These are phyloP conservation scores for Pampusana beccarii DNA, from an alignment of 2,113 vertebrate genomes.

Conservation along the genomic window DNA sequence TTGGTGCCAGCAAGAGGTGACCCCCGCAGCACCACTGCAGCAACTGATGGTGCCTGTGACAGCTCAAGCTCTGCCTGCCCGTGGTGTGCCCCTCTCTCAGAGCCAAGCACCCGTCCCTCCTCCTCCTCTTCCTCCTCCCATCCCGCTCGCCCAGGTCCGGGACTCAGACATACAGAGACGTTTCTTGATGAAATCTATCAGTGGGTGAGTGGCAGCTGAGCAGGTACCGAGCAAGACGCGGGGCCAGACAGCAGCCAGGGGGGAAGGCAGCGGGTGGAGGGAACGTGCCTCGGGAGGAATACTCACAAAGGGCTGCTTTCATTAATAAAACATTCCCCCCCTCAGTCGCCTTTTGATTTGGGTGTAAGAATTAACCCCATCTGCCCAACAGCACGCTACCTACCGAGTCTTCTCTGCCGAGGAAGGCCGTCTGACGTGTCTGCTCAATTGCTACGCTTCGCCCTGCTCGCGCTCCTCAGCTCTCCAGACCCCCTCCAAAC, in stretches of 20 bases:
- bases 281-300: conserved; percentile 63
- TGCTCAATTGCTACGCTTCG: not conserved
- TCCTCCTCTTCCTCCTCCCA: not conserved
- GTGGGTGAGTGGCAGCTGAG: conserved; percentile 62
- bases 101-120: not conserved
- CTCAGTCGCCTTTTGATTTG: conserved; percentile 68
- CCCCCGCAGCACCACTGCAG: not conserved
- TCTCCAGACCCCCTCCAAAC: conserved; percentile 17
- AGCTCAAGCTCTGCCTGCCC: not conserved
- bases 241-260: conserved; percentile 66
- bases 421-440: conserved; percentile 19
- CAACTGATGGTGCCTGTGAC: not conserved
- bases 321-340: conserved; percentile 73
- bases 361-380: conserved; percentile 72
- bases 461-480: not conserved
- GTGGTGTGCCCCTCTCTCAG: not conserved
- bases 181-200: conserved; percentile 56
- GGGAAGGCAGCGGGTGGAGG: conserved; percentile 59
- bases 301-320: conserved; percentile 70
- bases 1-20: not conserved
- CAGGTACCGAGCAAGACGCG: conserved; percentile 49
- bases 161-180: conserved; percentile 25
- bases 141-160: not conserved
- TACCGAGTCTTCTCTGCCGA: conserved; percentile 56
- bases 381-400: conserved; percentile 58